phyloP scores from a whole-genome alignment of 2,888 invertebrate genomes.

The Ametastegia equiseti region DNA sequence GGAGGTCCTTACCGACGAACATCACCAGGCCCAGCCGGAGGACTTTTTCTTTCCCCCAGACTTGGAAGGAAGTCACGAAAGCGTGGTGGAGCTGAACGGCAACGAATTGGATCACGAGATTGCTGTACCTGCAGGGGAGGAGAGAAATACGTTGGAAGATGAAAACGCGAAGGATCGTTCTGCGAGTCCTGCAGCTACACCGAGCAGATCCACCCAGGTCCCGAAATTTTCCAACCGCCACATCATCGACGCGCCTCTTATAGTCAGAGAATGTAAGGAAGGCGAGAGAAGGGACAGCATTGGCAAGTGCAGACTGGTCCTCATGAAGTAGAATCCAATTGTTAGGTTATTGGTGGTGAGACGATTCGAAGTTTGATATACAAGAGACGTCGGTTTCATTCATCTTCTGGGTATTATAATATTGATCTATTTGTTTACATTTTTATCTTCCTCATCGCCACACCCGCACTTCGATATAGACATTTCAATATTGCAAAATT shows the following conservation, averaged over 20 bases:
- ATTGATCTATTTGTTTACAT: too few species aligned
- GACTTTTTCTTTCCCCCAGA: not conserved
- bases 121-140: not conserved
- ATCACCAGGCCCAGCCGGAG: not conserved
- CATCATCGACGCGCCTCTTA: constrained; percentile 28
- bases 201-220: not conserved
- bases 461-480: too few species aligned
- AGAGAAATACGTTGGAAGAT: not conserved
- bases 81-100: not conserved
- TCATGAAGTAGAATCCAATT: not conserved
- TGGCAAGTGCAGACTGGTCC: not conserved
- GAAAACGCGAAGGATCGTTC: not conserved
- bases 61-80: not conserved
- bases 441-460: too few species aligned
- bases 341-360: too few species aligned
- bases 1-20: not conserved
- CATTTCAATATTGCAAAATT: too few species aligned
- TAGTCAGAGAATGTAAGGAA: not conserved
- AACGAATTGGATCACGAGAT: not conserved
- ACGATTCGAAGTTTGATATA: too few species aligned
- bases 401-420: too few species aligned
- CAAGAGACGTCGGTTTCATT: too few species aligned
- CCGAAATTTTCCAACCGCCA: not conserved
- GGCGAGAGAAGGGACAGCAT: constrained; percentile 1
- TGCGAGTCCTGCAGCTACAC: not conserved